Conservation (phyloP, 2,113 vertebrate genomes). For the Chaetodon auriga region DNA sequence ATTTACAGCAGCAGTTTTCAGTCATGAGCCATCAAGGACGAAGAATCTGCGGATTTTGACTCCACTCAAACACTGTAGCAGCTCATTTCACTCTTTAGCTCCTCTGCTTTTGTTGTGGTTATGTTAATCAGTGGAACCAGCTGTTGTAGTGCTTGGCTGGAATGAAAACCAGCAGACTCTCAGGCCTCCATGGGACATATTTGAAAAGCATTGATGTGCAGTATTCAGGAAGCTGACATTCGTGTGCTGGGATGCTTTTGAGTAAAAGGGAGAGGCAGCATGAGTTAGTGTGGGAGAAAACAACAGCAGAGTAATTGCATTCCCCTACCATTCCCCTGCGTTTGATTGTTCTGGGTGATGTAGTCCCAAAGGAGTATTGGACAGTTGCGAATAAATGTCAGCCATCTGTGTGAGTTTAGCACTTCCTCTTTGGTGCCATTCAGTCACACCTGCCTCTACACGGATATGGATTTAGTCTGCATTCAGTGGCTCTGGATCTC, state of each 20-base stretch:
- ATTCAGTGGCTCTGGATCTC: not conserved
- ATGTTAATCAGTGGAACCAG: constrained; percentile 59
- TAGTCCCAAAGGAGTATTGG: constrained; percentile 17
- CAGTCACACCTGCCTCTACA: constrained; percentile 13
- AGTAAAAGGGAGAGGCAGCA: constrained; percentile 17
- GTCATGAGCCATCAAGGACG: constrained; percentile 12
- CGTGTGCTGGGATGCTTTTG: constrained; percentile 27
- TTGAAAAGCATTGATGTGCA: constrained; percentile 53
- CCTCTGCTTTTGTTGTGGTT: constrained; percentile 36
- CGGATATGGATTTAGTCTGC: constrained; percentile 7
- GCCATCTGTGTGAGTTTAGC: constrained; percentile 46
- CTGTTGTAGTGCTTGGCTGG: constrained; percentile 53
- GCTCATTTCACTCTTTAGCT: constrained; percentile 51
- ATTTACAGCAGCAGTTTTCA: constrained; percentile 8
- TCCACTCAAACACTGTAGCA: constrained; percentile 12
- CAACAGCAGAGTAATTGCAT: constrained; percentile 48
- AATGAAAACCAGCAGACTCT: constrained; percentile 46
- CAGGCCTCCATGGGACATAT: not conserved
- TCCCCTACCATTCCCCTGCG: not conserved
- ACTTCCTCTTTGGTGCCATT: not conserved
- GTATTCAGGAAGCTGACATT: constrained; percentile 44
- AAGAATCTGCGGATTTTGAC: constrained; percentile 11
- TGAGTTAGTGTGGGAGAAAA: constrained; percentile 30
- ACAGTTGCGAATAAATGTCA: constrained; percentile 51
- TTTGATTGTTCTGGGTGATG: constrained; percentile 44